Evolutionary conservation across 2,888 invertebrate species (phyloP).

Genomic region (Cosmia pyralina): DNA sequence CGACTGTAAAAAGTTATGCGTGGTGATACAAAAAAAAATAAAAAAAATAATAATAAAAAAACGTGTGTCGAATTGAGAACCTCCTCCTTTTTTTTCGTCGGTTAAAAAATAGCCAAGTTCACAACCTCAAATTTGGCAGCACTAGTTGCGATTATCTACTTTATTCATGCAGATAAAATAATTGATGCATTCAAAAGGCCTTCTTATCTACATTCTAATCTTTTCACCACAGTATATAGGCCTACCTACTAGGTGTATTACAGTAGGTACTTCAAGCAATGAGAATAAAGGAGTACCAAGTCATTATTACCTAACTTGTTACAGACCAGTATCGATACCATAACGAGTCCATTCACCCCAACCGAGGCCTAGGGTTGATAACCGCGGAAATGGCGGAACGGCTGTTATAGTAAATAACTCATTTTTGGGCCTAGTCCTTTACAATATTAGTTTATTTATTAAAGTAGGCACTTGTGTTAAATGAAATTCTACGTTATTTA

Average conservation of each 20-base stretch:
- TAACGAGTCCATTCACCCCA: conserved; percentile 26
- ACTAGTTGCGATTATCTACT: neutral
- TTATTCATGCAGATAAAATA: neutral
- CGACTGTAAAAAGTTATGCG: no score
- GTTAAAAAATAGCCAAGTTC: neutral
- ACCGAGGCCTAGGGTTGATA: neutral
- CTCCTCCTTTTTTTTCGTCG: no score
- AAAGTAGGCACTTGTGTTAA: neutral
- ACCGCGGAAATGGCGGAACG: conserved; percentile 11
- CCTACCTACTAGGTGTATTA: no score
- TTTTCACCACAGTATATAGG: no score
- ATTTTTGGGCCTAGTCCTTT: conserved; percentile 6
- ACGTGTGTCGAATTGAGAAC: no score
- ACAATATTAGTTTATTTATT: conserved; percentile 7
- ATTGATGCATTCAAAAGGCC: no score
- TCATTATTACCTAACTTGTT: conserved; percentile 1
- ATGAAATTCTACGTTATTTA: neutral
- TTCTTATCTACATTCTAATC: no score
- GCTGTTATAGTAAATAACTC: conserved; percentile 6
- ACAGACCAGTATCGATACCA: conserved; percentile 2
- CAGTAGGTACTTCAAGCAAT: no score
- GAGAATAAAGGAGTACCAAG: neutral
- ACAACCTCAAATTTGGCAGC: neutral
- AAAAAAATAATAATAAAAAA: no score
- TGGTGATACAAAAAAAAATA: no score